phyloP scores from a whole-genome alignment of 1,140 invertebrate species.

The Drosophila takahashii region DNA sequence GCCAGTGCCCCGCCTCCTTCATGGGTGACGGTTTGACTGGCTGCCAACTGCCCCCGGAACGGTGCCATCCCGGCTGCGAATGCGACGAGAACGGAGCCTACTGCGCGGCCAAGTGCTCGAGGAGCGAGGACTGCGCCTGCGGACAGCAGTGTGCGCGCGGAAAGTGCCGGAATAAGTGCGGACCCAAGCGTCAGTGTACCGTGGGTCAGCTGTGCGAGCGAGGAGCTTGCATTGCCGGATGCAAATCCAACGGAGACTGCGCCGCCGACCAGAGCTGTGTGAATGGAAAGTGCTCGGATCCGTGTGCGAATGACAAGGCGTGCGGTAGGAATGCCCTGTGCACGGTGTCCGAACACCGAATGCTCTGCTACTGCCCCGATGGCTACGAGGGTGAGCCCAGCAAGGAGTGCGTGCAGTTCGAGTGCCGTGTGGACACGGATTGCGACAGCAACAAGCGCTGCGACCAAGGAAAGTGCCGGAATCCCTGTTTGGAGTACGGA shows the following conservation, averaged over 20 bases:
- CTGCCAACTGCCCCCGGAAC: slow-evolving; percentile 88
- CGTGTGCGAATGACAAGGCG: slow-evolving; percentile 88
- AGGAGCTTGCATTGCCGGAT: slow-evolving; percentile 90
- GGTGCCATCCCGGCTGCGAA: slow-evolving; percentile 89
- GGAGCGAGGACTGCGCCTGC: slow-evolving; percentile 90
- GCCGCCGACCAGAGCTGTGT: slow-evolving; percentile 90
- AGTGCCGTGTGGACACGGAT: slow-evolving; percentile 91
- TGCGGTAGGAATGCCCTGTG: slow-evolving; percentile 92
- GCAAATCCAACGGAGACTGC: slow-evolving; percentile 92
- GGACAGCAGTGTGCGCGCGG: slow-evolving; percentile 87
- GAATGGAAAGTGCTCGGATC: slow-evolving; percentile 91
- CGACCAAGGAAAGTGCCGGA: slow-evolving; percentile 90
- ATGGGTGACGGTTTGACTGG: slow-evolving; percentile 92
- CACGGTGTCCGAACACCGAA: slow-evolving; percentile 90
- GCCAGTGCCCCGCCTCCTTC: slow-evolving; percentile 92
- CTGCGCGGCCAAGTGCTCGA: slow-evolving; percentile 89
- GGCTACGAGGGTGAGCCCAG: slow-evolving; percentile 92
- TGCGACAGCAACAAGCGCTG: slow-evolving; percentile 92
- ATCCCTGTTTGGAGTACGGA: slow-evolving; percentile 91
- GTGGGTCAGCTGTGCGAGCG: slow-evolving; percentile 87
- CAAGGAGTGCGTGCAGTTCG: slow-evolving; percentile 90
- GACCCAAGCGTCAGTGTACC: slow-evolving; percentile 73
- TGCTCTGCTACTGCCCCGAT: slow-evolving; percentile 94
- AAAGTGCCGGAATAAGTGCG: slow-evolving; percentile 85
- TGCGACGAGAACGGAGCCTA: slow-evolving; percentile 91